Evolutionary conservation across 1,140 invertebrate species (phyloP).

Genomic region (Drosophila ambigua): DNA sequence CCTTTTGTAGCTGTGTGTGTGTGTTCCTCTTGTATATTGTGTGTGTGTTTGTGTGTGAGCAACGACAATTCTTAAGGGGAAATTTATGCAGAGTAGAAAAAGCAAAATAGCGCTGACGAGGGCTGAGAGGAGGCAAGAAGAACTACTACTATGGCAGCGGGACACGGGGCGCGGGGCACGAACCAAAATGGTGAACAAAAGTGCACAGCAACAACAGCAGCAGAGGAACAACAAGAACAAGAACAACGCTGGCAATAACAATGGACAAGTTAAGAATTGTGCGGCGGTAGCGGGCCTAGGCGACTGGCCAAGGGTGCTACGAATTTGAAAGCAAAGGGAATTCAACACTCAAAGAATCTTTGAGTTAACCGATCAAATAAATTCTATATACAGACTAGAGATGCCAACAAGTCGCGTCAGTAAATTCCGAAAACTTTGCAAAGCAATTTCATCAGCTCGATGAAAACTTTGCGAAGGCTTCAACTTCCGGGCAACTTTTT

Average conservation of each 20-base stretch:
- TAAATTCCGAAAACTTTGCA: too few relatives aligned
- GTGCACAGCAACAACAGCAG: conserved; percentile 54
- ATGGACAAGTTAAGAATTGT: conserved; percentile 42
- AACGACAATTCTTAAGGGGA: conserved; percentile 75
- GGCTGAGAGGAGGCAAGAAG: too few relatives aligned
- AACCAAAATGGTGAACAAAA: conserved; percentile 74
- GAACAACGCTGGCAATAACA: conserved; percentile 43
- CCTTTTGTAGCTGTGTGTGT: conserved; percentile 4
- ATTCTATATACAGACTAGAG: too few relatives aligned
- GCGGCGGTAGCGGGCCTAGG: conserved; percentile 2
- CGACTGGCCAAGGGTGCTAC: conserved; percentile 10
- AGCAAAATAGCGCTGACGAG: conserved; percentile 7
- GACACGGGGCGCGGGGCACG: conserved; percentile 5
- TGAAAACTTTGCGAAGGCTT: too few relatives aligned
- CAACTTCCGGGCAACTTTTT: too few relatives aligned
- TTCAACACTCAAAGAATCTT: not conserved
- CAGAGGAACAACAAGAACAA: conserved; percentile 18
- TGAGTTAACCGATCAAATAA: not conserved
- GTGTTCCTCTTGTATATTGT: not conserved
- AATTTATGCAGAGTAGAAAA: conserved; percentile 75
- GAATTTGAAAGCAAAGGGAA: not conserved
- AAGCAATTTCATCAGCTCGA: too few relatives aligned
- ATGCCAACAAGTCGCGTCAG: too few relatives aligned
- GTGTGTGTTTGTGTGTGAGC: conserved; percentile 29
- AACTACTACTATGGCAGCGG: not conserved